phyloP scores from a whole-genome alignment of 2,888 invertebrate genomes.

The Sphecodes monilicornis region DNA sequence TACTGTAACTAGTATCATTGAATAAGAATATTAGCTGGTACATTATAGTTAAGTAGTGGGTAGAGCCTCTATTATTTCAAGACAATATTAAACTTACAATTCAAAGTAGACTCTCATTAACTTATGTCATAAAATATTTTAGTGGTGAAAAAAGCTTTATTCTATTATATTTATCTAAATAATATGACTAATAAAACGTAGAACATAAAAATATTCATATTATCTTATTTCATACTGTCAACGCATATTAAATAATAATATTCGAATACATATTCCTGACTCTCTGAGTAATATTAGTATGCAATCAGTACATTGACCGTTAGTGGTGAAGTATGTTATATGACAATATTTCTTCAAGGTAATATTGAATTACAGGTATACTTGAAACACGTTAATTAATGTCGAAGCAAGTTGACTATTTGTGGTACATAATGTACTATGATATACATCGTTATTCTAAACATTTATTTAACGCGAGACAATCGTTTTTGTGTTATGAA shows the following conservation, averaged over 20 bases:
- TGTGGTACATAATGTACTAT: slow-evolving; percentile 21
- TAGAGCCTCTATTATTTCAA: slow-evolving; percentile 27
- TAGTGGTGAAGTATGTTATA: slow-evolving; percentile 8
- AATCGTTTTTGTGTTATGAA: not conserved
- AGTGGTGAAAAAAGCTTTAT: slow-evolving; percentile 43
- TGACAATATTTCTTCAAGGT: not conserved
- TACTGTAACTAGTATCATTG: not conserved
- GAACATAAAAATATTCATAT: slow-evolving; percentile 43
- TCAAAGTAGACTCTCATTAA: slow-evolving; percentile 36
- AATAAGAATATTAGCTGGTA: not conserved
- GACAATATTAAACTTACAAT: slow-evolving; percentile 32
- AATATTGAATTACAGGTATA: slow-evolving; percentile 19
- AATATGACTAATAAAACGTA: slow-evolving; percentile 35
- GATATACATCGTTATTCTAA: slow-evolving; percentile 31
- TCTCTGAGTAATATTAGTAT: slow-evolving; percentile 37
- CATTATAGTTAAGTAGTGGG: not conserved
- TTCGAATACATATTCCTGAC: slow-evolving; percentile 21
- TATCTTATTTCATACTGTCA: slow-evolving; percentile 12
- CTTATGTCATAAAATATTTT: slow-evolving; percentile 32
- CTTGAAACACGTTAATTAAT: slow-evolving; percentile 23
- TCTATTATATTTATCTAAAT: slow-evolving; percentile 40
- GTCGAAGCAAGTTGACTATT: slow-evolving; percentile 35
- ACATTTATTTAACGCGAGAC: slow-evolving; percentile 28
- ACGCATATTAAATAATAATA: slow-evolving; percentile 33
- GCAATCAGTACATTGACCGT: slow-evolving; percentile 31